phyloP scores from a whole-genome alignment of 2,888 invertebrate genomes.

The Lasioglossum figueresi region DNA sequence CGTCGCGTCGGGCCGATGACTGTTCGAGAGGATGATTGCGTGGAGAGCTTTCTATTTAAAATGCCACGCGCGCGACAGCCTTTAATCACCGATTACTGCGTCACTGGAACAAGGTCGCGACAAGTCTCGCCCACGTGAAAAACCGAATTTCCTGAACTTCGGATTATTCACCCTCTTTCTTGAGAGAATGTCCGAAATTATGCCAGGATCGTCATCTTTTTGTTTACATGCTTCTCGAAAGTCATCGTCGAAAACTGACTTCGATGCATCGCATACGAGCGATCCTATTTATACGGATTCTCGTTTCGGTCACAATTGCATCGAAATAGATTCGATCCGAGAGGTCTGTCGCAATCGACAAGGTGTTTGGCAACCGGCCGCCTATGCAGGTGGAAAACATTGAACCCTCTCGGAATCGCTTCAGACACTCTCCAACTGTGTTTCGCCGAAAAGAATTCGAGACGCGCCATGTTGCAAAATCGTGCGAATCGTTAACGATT shows the following conservation, averaged over 20 bases:
- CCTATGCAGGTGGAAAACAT: conserved; percentile 29
- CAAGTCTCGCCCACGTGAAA: conserved; percentile 54
- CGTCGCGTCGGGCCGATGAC: not conserved
- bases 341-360: conserved; percentile 12
- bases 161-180: conserved; percentile 42
- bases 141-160: conserved; percentile 46
- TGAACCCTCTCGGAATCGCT: conserved; percentile 29
- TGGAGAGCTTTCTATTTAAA: not conserved
- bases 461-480: not conserved
- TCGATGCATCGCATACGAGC: not conserved
- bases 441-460: not conserved
- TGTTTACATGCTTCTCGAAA: not conserved
- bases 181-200: conserved; percentile 70
- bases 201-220: conserved; percentile 31
- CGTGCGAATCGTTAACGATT: not conserved
- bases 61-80: not conserved
- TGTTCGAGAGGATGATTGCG: not conserved
- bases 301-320: conserved; percentile 22
- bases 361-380: conserved; percentile 10
- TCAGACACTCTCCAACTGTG: not conserved
- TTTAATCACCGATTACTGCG: conserved; percentile 17
- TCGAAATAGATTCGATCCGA: conserved; percentile 25
- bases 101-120: conserved; percentile 54
- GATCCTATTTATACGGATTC: conserved; percentile 22
- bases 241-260: not conserved